phyloP scores from a whole-genome alignment of 2,888 invertebrate species.

The Cistogaster globosa region DNA sequence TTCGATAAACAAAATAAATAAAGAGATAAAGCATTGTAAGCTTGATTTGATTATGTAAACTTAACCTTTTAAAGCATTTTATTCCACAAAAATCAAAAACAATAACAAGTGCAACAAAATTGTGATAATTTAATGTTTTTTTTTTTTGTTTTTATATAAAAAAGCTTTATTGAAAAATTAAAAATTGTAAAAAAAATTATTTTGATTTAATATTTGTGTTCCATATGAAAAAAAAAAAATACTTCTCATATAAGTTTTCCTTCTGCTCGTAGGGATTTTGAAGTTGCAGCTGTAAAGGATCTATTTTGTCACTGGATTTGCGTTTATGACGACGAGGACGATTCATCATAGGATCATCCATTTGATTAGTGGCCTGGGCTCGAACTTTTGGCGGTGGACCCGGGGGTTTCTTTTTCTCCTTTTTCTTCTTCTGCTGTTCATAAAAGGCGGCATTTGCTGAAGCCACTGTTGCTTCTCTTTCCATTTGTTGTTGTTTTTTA shows the following conservation, averaged over 20 bases:
- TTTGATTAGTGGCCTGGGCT: slow-evolving; percentile 76
- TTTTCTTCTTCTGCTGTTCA: slow-evolving; percentile 76
- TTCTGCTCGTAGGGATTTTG: slow-evolving; percentile 72
- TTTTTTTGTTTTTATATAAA: slow-evolving; percentile 49
- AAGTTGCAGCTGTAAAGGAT: slow-evolving; percentile 71
- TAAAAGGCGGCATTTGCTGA: slow-evolving; percentile 78
- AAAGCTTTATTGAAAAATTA: slow-evolving; percentile 71
- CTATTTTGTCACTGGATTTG: slow-evolving; percentile 75
- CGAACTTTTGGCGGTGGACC: slow-evolving; percentile 79
- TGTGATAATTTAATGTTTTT: slow-evolving; percentile 55
- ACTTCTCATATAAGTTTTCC: slow-evolving; percentile 78
- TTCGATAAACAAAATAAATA: slow-evolving; percentile 28
- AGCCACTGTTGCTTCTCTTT: slow-evolving; percentile 77
- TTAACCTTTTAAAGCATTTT: slow-evolving; percentile 68
- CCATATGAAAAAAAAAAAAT: slow-evolving; percentile 61
- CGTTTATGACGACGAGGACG: slow-evolving; percentile 78
- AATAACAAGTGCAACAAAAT: slow-evolving; percentile 69
- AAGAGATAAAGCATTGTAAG: slow-evolving; percentile 29
- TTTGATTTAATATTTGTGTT: slow-evolving; percentile 18
- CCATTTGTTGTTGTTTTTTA: slow-evolving; percentile 78
- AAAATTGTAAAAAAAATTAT: slow-evolving; percentile 24
- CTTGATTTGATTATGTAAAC: slow-evolving; percentile 41
- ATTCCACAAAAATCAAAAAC: slow-evolving; percentile 69
- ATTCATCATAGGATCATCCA: slow-evolving; percentile 82
- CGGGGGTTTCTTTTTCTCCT: slow-evolving; percentile 80